Base-by-base conservation (phyloP, 2,888 invertebrate species). In the Ophion ventricosus region DNA sequence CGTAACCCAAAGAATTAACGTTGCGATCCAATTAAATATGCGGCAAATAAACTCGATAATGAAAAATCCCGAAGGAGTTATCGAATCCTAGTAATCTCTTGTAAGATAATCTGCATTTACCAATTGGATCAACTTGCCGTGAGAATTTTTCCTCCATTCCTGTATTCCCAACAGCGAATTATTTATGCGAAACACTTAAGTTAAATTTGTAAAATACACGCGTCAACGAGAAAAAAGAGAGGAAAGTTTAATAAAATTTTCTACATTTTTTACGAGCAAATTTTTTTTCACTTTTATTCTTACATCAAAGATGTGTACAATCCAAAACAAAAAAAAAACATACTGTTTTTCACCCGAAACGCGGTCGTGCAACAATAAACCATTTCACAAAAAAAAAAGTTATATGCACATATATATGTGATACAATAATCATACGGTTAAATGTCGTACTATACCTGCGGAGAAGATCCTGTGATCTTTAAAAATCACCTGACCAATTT, bases 1-100 rank as follows among this genome's bases (percentile, higher is more conserved):
- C 84, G 85, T 86, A 82, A 77, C 69, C 72, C 72, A 63, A 78
- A 66, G 56, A 77, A 77, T 40, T 14, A 49, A n/a, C 56, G 61
- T 26, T 61, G 49, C 25, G 25, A 35, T 49, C 8, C 26, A 49
- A 10, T 25, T 11, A 23, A 67, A 67, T 17, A 74, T 11, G 23
- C 49, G 3, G 23, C 56, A 54, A n/a, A 61, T 20, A 29, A 14
- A 63, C 20, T 23, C 29, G 11, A 54, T 25, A 4, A 20, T 56
- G n/a, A 49, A 14, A 66, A 11, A 59, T 49, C 10, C 49, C 69
- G 40, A 69, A 49, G 49, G 67, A 61, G 25, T 74, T 8, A 69
- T 23, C 49, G 49, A 49, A 61, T 54, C 29, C 26, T 67, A 17
- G 8, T 43, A 67, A 49, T n/a, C 17, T 67, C 49, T 67, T 25